Percentiles rank a stretch among this genome's conserved stretches.
phyloP scores from a whole-genome alignment of 2,797 vertebrate genomes.

The Leuciscus waleckii region DNA sequence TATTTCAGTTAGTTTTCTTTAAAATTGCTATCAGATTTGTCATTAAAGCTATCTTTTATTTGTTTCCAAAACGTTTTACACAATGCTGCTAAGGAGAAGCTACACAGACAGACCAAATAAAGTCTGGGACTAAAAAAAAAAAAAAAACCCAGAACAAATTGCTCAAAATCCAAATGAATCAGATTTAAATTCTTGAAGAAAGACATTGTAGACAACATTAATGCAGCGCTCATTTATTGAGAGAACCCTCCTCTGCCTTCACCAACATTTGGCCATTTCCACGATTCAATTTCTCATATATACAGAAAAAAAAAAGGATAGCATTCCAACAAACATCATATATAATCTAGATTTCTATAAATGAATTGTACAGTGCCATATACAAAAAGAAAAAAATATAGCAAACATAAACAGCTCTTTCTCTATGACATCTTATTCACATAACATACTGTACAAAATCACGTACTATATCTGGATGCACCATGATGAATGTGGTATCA shows the following conservation, averaged over 20 bases:
- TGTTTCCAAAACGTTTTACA: not conserved
- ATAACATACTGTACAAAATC: constrained; percentile 49
- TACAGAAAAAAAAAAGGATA: constrained; percentile 5
- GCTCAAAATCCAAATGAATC: not conserved
- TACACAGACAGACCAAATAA: not conserved
- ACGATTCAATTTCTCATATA: constrained; percentile 9
- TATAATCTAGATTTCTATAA: constrained; percentile 9
- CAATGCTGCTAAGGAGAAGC: not conserved
- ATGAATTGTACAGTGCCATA: constrained; percentile 1
- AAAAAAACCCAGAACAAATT: not conserved
- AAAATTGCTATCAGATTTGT: not conserved
- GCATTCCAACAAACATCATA: constrained; percentile 7
- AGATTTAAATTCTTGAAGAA: constrained; percentile 9
- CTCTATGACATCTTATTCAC: constrained; percentile 42
- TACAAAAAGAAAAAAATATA: constrained; percentile 49
- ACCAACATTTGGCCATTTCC: constrained; percentile 11
- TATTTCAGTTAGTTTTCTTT: not conserved
- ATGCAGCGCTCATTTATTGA: constrained; percentile 51
- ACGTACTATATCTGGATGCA: constrained; percentile 31
- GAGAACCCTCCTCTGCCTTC: constrained; percentile 10
- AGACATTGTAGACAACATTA: not conserved
- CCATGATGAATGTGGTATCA: not conserved
- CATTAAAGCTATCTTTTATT: not conserved
- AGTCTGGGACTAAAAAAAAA: not conserved
- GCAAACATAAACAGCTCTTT: constrained; percentile 50